Conservation (phyloP, 2,113 vertebrate species). For the Larimichthys polyactis region DNA sequence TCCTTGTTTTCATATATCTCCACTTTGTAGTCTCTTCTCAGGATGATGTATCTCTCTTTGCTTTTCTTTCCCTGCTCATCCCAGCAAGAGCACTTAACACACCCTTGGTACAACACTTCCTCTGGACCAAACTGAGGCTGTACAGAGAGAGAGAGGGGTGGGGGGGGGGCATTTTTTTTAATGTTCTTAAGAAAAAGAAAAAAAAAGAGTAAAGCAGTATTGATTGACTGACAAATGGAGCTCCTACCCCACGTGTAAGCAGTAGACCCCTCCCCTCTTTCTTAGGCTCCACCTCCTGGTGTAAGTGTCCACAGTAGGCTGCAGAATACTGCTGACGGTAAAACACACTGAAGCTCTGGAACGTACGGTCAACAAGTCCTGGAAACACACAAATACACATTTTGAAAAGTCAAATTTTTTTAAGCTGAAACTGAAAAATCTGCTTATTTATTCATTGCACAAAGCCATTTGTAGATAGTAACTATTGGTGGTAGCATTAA, state of each 20-base stretch:
- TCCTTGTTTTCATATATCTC: constrained; percentile 91
- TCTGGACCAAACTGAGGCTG: constrained; percentile 69
- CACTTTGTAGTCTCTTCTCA: constrained; percentile 87
- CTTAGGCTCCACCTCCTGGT: constrained; percentile 91
- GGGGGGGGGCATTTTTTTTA: no score
- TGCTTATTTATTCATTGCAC: neutral
- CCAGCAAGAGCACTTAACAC: constrained; percentile 78
- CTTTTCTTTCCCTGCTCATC: constrained; percentile 90
- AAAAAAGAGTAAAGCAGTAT: neutral
- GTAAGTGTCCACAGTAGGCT: constrained; percentile 87
- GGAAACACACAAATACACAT: constrained; percentile 49
- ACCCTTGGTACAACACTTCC: constrained; percentile 86
- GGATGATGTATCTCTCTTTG: constrained; percentile 87
- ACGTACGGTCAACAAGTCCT: constrained; percentile 88
- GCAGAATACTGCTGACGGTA: constrained; percentile 88
- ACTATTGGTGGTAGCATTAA: neutral
- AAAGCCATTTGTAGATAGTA: neutral
- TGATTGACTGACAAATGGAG: neutral
- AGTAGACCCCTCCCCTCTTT: constrained; percentile 82
- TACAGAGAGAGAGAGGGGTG: constrained; percentile 51
- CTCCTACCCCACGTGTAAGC: constrained; percentile 88
- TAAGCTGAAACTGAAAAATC: no score
- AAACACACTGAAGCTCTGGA: constrained; percentile 91
- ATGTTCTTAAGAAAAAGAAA: no score
- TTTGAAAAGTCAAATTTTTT: no score